Evolutionary conservation across 2,888 invertebrate genomes (phyloP).

Genomic region (Nomada lathburiana): DNA sequence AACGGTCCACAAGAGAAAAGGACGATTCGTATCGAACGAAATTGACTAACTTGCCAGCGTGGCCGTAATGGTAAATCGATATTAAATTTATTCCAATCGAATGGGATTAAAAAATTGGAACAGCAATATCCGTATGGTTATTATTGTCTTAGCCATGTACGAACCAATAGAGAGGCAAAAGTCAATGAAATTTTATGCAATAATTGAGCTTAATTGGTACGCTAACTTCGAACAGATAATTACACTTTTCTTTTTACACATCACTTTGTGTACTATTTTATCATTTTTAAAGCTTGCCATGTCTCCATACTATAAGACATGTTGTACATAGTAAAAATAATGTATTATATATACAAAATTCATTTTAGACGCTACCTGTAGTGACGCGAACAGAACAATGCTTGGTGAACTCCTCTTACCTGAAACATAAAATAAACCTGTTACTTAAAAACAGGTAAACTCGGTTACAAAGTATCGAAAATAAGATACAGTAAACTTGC

Average conservation of each 20-base stretch:
- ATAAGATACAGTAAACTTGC: neutral
- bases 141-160: too few relatives aligned
- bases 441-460: neutral
- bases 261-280: too few relatives aligned
- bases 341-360: too few relatives aligned
- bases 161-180: too few relatives aligned
- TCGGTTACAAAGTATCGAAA: neutral
- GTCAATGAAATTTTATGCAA: too few relatives aligned
- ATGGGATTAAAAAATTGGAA: neutral
- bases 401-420: constrained; percentile 27
- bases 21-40: constrained; percentile 3
- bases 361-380: too few relatives aligned
- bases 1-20: constrained; percentile 13
- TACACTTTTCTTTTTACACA: too few relatives aligned
- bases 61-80: constrained; percentile 26
- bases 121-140: neutral
- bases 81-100: constrained; percentile 12
- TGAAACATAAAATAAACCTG: constrained; percentile 26
- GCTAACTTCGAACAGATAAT: too few relatives aligned
- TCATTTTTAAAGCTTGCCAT: too few relatives aligned
- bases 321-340: too few relatives aligned
- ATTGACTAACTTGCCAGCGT: constrained; percentile 1
- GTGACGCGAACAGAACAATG: neutral
- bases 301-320: too few relatives aligned
- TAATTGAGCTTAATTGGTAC: too few relatives aligned